Evolutionary conservation across 2,113 vertebrate species (phyloP).

Genomic region (Xiphophorus hellerii): DNA sequence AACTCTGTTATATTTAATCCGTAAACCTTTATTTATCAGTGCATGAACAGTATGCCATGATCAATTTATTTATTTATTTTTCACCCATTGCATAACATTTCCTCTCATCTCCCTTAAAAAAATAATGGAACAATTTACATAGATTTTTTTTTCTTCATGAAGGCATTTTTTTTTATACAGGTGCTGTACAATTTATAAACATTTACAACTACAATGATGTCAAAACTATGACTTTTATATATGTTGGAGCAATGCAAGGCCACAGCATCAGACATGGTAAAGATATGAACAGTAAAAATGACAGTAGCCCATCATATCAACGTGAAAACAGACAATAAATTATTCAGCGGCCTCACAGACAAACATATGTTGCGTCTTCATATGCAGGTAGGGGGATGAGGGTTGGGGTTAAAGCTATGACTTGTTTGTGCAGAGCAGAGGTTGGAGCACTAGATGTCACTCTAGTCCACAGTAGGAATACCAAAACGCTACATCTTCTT

Average conservation of each 20-base stretch:
- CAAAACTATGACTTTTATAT: conserved; percentile 69
- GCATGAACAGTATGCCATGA: conserved; percentile 85
- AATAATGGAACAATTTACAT: conserved; percentile 99
- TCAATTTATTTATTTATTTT: conserved; percentile 70
- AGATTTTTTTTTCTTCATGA: conserved; percentile 85
- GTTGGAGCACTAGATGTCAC: conserved; percentile 64
- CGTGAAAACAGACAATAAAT: conserved; percentile 57
- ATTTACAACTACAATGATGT: conserved; percentile 93
- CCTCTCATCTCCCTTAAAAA: conserved; percentile 94
- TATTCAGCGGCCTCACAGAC: conserved; percentile 46
- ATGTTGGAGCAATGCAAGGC: conserved; percentile 90
- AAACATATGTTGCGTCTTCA: conserved; percentile 34
- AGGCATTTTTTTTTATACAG: conserved; percentile 91
- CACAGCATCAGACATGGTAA: conserved; percentile 79
- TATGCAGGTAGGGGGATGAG: conserved; percentile 26
- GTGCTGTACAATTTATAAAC: conserved; percentile 99
- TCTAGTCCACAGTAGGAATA: conserved; percentile 52
- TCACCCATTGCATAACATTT: conserved; percentile 73
- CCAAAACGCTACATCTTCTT: conserved; percentile 16
- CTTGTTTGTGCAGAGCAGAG: conserved; percentile 12
- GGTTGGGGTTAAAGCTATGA: not conserved
- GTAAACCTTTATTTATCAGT: conserved; percentile 83
- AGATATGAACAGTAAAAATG: conserved; percentile 49
- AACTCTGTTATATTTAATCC: conserved; percentile 57
- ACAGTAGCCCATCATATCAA: conserved; percentile 55